Conservation (phyloP, 2,113 vertebrate species). For the Hippocampus barbouri region DNA sequence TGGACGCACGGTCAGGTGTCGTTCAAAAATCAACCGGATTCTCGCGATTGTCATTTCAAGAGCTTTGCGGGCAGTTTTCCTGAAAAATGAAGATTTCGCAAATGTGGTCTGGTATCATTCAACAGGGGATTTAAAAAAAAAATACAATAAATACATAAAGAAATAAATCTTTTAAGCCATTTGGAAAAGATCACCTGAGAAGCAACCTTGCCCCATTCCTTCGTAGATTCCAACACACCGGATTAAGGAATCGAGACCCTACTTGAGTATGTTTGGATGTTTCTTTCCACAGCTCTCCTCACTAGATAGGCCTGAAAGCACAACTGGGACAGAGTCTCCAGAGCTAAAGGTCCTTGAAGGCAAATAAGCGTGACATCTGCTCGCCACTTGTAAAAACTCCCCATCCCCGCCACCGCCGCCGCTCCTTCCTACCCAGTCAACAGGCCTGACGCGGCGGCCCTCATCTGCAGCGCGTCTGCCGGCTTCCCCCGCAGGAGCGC, state of each 20-base stretch:
- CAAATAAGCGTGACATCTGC: neutral
- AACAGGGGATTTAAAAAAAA: too few species aligned
- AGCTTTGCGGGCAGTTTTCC: too few species aligned
- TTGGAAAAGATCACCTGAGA: too few species aligned
- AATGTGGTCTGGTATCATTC: too few species aligned
- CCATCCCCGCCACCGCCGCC: neutral
- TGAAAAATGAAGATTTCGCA: too few species aligned
- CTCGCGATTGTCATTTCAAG: too few species aligned
- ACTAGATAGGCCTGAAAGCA: neutral
- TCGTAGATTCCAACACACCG: too few species aligned
- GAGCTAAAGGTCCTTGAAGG: neutral
- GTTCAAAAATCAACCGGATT: neutral
- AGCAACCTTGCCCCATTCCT: too few species aligned
- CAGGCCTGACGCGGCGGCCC: slow-evolving; percentile 59
- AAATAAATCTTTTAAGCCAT: too few species aligned
- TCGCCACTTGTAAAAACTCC: neutral
- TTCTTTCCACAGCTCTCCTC: neutral
- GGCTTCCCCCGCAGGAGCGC: slow-evolving; percentile 68
- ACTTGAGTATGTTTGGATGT: neutral
- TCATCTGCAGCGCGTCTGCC: slow-evolving; percentile 72
- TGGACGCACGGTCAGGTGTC: neutral
- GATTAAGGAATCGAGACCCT: neutral
- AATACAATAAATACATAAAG: too few species aligned
- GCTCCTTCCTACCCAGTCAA: neutral
- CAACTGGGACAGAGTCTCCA: neutral